Conservation (phyloP, 2,888 invertebrate species). For the Prenolepis imparis region DNA sequence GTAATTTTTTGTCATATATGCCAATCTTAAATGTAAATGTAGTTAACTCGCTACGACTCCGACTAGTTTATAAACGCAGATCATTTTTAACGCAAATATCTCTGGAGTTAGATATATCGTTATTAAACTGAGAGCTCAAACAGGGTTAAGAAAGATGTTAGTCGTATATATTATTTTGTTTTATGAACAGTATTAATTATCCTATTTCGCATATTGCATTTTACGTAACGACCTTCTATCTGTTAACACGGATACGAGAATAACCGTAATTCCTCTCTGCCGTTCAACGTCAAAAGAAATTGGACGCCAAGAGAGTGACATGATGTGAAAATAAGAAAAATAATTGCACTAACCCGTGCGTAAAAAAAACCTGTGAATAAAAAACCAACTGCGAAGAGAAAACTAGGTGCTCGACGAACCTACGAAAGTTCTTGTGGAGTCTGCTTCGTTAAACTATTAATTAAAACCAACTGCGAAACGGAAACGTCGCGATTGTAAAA, state of each 20-base stretch:
- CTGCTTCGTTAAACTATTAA: constrained; percentile 45
- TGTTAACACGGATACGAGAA: constrained; percentile 26
- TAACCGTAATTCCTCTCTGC: constrained; percentile 20
- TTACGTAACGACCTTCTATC: background rate
- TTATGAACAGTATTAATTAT: constrained; percentile 32
- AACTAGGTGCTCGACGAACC: background rate
- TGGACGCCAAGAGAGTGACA: constrained; percentile 9
- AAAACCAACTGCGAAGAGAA: constrained; percentile 14
- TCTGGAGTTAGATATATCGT: background rate
- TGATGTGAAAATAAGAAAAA: constrained; percentile 45
- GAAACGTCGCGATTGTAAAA: constrained; percentile 14
- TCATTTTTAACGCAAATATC: constrained; percentile 9
- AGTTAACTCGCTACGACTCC: background rate
- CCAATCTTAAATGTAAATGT: constrained; percentile 36
- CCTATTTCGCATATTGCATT: background rate
- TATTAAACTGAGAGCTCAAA: background rate
- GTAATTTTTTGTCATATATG: constrained; percentile 16
- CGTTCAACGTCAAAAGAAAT: constrained; percentile 9
- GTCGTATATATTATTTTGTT: background rate
- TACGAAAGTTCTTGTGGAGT: background rate
- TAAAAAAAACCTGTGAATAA: background rate
- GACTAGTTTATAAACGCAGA: too few relatives aligned
- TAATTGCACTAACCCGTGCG: constrained; percentile 1
- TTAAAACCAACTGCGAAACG: constrained; percentile 19
- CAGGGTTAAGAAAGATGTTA: constrained; percentile 1